Percentiles rank a stretch among this genome's conserved stretches.
Conservation (phyloP, 2,888 invertebrate species). For the Troilus luridus region DNA sequence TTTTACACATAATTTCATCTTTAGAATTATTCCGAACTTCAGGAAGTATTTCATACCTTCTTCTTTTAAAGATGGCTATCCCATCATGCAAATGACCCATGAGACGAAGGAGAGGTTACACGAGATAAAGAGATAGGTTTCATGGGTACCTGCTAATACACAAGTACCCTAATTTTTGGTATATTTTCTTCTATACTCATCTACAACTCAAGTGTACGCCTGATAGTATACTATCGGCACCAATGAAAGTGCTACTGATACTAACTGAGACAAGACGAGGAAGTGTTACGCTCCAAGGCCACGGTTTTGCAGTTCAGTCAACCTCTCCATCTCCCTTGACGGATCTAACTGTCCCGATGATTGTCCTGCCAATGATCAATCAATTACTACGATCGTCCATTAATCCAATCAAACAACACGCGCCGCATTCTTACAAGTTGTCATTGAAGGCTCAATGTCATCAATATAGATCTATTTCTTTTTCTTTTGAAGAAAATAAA, state of each 20-base stretch:
- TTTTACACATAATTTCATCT: too few relatives aligned
- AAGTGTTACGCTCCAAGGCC: neutral
- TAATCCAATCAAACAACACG: neutral
- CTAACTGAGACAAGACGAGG: neutral
- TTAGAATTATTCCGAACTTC: too few relatives aligned
- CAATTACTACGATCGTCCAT: neutral
- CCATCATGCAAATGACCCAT: too few relatives aligned
- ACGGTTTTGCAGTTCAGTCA: slow-evolving; percentile 4
- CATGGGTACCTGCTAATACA: too few relatives aligned
- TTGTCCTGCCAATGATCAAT: neutral
- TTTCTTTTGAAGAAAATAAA: too few relatives aligned
- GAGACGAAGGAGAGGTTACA: too few relatives aligned
- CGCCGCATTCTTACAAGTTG: neutral
- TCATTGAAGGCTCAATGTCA: neutral
- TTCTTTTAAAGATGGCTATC: too few relatives aligned
- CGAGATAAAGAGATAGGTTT: too few relatives aligned
- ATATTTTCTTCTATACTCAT: too few relatives aligned
- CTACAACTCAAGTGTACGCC: neutral
- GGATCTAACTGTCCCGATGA: neutral
- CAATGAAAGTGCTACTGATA: neutral
- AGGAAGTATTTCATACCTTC: too few relatives aligned
- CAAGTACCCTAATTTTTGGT: too few relatives aligned
- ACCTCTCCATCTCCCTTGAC: neutral
- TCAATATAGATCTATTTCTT: neutral
- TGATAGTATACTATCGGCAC: neutral